Evolutionary conservation across 2,888 invertebrate species (phyloP), one percentile per base, ranked within the genome.

Genomic region (Standfussiana lucernea): DNA sequence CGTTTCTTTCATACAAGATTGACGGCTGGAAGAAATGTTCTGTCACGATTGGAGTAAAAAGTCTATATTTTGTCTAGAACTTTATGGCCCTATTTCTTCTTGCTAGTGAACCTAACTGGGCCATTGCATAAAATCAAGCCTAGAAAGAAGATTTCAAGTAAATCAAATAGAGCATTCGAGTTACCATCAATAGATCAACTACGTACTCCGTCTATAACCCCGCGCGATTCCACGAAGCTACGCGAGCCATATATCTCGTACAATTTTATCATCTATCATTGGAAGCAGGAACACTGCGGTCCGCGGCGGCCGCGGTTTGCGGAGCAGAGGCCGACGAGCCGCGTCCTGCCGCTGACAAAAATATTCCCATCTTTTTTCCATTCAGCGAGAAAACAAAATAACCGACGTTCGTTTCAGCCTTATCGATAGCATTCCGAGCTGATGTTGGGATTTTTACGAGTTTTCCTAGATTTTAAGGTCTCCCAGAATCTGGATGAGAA

Each of bases 331-430:
- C 50, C 64, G 69, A 71, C 66, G 67, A 50, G 64, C 24, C 4
- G 64, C 15, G 40, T 77, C 69, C 85, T 88, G 84, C 61, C 75
- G 62, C 59, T 83, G 80, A 87, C 88, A 83, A 83, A 89, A 87
- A 89, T 84, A 67, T 77, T 72, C 37, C 66, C 65, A 72, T 35
- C 71, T 75, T 66, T 76, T 80, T 77, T 75, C 75, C 67, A 53
- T 78, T 75, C 53, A 66, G n/a, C 56, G 56, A 64, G 35, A 68
- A 76, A 84, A 82, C 74, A 76, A 77, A 88, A 87, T 72, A 80
- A 53, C 79, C 65, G 70, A 32, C 71, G 45, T 80, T 80, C 61
- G 35, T 47, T 67, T 37, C 64, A n/a, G 45, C 65, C 75, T 59
- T 67, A 79, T 78, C 88, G 76, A 84, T 84, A 79, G 76, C 66